These are phyloP conservation scores for Sebastes dallii DNA, from an alignment of 2,797 vertebrate species.

Conservation along the genomic window DNA sequence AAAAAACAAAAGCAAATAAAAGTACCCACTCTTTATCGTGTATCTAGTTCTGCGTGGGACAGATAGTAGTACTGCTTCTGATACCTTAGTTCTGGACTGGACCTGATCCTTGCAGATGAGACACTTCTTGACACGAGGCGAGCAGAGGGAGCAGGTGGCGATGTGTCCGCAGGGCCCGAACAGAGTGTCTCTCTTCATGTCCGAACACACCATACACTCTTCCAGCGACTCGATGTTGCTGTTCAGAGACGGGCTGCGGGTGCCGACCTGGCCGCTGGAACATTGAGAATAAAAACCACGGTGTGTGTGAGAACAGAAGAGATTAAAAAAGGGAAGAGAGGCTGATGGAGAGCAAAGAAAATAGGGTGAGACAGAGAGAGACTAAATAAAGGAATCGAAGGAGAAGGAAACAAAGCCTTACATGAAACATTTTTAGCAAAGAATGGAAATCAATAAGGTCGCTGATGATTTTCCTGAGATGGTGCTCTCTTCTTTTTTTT, in stretches of 20 bases:
- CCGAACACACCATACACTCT: constrained; percentile 99
- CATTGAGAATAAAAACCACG: constrained; percentile 22
- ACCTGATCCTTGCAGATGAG: constrained; percentile 99
- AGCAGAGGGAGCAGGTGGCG: constrained; percentile 98
- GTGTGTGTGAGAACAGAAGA: neutral
- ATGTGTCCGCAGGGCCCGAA: constrained; percentile 98
- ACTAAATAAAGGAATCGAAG: neutral
- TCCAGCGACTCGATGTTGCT: constrained; percentile 97
- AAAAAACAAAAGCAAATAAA: neutral
- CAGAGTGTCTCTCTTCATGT: constrained; percentile 98
- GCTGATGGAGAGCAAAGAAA: neutral
- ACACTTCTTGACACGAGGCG: constrained; percentile 98
- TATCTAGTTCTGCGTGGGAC: neutral
- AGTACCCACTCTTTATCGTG: neutral
- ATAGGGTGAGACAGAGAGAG: neutral
- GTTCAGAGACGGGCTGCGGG: constrained; percentile 95
- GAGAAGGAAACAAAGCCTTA: neutral
- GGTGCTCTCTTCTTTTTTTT: neutral
- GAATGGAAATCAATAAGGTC: constrained; percentile 31
- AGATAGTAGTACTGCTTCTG: rapidly evolving
- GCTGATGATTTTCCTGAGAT: constrained; percentile 15
- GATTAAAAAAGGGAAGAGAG: neutral
- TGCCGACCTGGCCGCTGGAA: constrained; percentile 94
- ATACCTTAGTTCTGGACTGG: constrained; percentile 98
- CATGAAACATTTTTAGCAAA: constrained; percentile 19